A percentile compares a stretch with the other conserved stretches of the same genome.
These are phyloP conservation scores for Noturus placidus DNA, from an alignment of 2,113 vertebrate genomes.

Conservation along the genomic window DNA sequence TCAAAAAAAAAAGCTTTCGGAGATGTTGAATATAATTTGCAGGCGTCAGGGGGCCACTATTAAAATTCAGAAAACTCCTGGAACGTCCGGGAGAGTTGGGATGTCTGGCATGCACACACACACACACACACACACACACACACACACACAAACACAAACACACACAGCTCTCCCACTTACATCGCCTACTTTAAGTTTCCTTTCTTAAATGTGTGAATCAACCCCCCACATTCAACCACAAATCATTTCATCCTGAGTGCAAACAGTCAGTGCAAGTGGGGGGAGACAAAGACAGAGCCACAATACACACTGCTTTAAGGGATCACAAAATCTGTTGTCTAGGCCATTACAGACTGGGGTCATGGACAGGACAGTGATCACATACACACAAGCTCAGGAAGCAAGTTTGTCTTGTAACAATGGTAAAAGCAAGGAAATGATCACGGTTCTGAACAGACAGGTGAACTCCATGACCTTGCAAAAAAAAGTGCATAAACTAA, in stretches of 20 bases:
- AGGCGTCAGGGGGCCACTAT: too few relatives aligned
- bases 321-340: conserved; percentile 46
- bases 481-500: conserved; percentile 6
- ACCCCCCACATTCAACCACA: conserved; percentile 29
- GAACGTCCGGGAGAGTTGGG: too few relatives aligned
- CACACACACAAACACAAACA: conserved; percentile 12
- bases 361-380: conserved; percentile 56
- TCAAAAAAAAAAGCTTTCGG: too few relatives aligned
- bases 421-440: conserved; percentile 19
- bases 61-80: too few relatives aligned
- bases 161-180: conserved; percentile 29
- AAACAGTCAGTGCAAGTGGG: conserved; percentile 19
- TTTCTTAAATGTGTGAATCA: conserved; percentile 49
- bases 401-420: conserved; percentile 32
- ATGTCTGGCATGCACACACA: neutral
- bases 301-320: conserved; percentile 38
- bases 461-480: conserved; percentile 18
- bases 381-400: conserved; percentile 38
- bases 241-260: conserved; percentile 41
- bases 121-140: conserved; percentile 30
- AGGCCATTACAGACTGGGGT: conserved; percentile 37
- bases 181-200: conserved; percentile 9
- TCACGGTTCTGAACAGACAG: conserved; percentile 7
- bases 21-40: too few relatives aligned
- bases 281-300: conserved; percentile 3